Percentiles rank a stretch among this genome's conserved stretches.
Evolutionary conservation across 2,113 vertebrate species (phyloP).

Genomic region (Corythoichthys intestinalis): DNA sequence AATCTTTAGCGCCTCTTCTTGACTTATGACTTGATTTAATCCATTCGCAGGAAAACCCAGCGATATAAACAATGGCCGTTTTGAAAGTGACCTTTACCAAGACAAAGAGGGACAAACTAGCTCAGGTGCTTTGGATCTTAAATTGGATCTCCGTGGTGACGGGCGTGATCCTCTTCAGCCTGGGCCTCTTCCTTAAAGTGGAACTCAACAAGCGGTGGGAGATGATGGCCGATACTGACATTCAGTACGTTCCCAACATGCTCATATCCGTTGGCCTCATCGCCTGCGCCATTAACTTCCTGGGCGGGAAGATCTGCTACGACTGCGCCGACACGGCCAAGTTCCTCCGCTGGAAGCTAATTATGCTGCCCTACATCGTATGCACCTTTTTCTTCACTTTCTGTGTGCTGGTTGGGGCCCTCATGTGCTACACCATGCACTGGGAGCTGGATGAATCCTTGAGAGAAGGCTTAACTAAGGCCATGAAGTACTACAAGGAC

Average conservation of each 20-base stretch:
- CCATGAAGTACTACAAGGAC: constrained; percentile 83
- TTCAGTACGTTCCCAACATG: constrained; percentile 81
- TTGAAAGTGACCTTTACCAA: constrained; percentile 84
- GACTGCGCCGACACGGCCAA: constrained; percentile 81
- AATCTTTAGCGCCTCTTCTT: constrained; percentile 42
- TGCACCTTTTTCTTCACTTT: constrained; percentile 86
- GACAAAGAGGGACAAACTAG: constrained; percentile 79
- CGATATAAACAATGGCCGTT: constrained; percentile 72
- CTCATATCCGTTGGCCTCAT: constrained; percentile 81
- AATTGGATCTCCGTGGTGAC: constrained; percentile 86
- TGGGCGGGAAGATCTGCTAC: constrained; percentile 87
- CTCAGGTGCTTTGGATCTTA: constrained; percentile 84
- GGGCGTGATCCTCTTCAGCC: constrained; percentile 77
- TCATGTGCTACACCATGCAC: constrained; percentile 83
- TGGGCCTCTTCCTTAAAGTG: constrained; percentile 83
- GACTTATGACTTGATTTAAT: constrained; percentile 21
- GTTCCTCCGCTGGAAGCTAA: constrained; percentile 81
- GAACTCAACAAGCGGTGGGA: constrained; percentile 80
- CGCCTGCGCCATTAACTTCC: constrained; percentile 82
- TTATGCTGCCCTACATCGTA: constrained; percentile 83
- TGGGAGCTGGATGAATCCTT: constrained; percentile 80
- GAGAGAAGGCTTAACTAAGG: constrained; percentile 74
- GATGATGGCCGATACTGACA: constrained; percentile 76
- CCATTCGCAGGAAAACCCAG: constrained; percentile 34
- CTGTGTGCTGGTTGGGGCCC: constrained; percentile 79